Conservation (phyloP, 2,113 vertebrate species). For the Cyanoderma ruficeps region DNA sequence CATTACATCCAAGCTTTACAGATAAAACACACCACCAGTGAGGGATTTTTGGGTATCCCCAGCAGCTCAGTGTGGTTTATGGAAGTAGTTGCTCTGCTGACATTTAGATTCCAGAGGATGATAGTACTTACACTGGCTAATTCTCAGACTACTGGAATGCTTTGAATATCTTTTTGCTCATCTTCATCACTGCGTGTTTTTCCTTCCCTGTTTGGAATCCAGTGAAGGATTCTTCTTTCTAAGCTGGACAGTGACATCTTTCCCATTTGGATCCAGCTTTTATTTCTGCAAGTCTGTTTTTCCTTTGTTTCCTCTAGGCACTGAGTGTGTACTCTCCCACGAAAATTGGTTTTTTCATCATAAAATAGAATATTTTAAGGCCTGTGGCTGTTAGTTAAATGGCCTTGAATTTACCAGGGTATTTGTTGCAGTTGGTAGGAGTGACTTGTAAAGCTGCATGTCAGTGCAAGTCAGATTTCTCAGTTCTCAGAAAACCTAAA, state of each 20-base stretch:
- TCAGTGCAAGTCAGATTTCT: neutral
- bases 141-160: constrained; percentile 14
- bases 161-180: constrained; percentile 58
- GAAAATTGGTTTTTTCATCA: neutral
- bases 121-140: constrained; percentile 50
- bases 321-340: neutral
- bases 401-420: neutral
- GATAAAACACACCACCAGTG: constrained; percentile 66
- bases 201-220: constrained; percentile 4
- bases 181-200: constrained; percentile 17
- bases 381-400: neutral
- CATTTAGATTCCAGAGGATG: constrained; percentile 38
- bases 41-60: constrained; percentile 63
- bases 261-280: neutral
- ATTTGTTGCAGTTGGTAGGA: neutral
- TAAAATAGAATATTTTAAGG: neutral
- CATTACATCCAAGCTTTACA: constrained; percentile 69
- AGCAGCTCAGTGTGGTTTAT: constrained; percentile 63
- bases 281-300: neutral
- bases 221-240: neutral
- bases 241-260: neutral
- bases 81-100: constrained; percentile 62
- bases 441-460: neutral
- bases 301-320: neutral
- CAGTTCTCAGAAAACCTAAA: neutral